A percentile compares a stretch with the other conserved stretches of the same genome.
These are phyloP conservation scores for Mimas tiliae DNA, from an alignment of 2,888 invertebrate species.

Conservation along the genomic window DNA sequence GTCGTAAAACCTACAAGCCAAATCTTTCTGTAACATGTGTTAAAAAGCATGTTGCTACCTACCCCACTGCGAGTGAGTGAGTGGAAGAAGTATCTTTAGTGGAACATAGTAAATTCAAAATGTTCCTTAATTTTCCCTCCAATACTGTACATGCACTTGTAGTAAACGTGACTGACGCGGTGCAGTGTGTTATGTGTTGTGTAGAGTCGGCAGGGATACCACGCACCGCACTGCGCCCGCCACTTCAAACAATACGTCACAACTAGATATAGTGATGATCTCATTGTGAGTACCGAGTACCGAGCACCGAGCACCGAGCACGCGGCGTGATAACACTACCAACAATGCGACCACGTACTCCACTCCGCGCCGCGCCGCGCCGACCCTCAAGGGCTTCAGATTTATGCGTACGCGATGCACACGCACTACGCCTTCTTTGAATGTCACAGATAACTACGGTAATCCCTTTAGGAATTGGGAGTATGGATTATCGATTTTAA, in stretches of 20 bases:
- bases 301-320: conserved; percentile 53
- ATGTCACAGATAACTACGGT: background rate
- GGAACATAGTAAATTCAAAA: background rate
- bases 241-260: conserved; percentile 64
- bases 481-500: background rate
- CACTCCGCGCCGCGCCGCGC: no score
- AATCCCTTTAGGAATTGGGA: conserved; percentile 9
- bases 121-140: background rate
- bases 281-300: conserved; percentile 63
- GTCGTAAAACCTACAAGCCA: no score
- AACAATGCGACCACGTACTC: background rate
- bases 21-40: no score
- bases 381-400: conserved; percentile 52
- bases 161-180: background rate
- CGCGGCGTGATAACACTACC: conserved; percentile 30
- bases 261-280: conserved; percentile 79
- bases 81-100: no score
- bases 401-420: conserved; percentile 26
- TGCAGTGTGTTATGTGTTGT: background rate
- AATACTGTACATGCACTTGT: background rate
- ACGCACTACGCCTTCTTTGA: conserved; percentile 15
- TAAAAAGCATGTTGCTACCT: no score
- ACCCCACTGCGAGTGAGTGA: no score
- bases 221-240: conserved; percentile 40
- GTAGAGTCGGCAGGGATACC: background rate